These are phyloP conservation scores for Cyprinodon variegatus DNA, from an alignment of 2,113 vertebrate genomes.

Conservation along the genomic window DNA sequence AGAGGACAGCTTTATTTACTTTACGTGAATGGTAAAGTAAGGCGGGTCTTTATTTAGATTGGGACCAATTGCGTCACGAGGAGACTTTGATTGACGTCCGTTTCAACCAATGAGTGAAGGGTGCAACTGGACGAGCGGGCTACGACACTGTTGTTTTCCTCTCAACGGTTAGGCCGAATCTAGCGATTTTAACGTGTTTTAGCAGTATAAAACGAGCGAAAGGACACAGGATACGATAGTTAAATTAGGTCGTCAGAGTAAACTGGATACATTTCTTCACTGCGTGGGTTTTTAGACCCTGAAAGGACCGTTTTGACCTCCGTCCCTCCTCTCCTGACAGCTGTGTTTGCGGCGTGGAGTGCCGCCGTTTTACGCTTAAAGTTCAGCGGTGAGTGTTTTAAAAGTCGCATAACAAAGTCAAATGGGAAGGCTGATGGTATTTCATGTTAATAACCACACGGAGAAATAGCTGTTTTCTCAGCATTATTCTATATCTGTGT, in stretches of 20 bases:
- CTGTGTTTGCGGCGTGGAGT: constrained; percentile 38
- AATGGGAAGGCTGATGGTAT: not conserved
- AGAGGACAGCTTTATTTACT: constrained; percentile 58
- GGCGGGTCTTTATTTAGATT: not conserved
- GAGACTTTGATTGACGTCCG: constrained; percentile 17
- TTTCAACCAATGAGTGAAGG: constrained; percentile 43
- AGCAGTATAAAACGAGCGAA: constrained; percentile 13
- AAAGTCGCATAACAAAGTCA: not conserved
- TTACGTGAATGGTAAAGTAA: constrained; percentile 31
- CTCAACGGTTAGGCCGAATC: constrained; percentile 28
- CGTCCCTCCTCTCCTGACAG: constrained; percentile 31
- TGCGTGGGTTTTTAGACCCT: constrained; percentile 26
- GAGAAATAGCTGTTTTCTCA: not conserved
- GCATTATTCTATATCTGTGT: not conserved
- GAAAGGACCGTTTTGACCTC: constrained; percentile 17
- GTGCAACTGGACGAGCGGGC: constrained; percentile 51
- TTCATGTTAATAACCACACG: not conserved
- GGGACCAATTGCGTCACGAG: constrained; percentile 36
- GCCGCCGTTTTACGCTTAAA: constrained; percentile 48
- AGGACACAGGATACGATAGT: not conserved
- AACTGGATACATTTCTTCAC: not conserved
- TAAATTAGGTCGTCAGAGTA: not conserved
- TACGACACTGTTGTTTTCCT: constrained; percentile 37
- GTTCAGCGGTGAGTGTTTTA: constrained; percentile 69
- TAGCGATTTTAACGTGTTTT: not conserved